Conservation (phyloP, 2,888 invertebrate genomes). For the Noctua fimbriata region DNA sequence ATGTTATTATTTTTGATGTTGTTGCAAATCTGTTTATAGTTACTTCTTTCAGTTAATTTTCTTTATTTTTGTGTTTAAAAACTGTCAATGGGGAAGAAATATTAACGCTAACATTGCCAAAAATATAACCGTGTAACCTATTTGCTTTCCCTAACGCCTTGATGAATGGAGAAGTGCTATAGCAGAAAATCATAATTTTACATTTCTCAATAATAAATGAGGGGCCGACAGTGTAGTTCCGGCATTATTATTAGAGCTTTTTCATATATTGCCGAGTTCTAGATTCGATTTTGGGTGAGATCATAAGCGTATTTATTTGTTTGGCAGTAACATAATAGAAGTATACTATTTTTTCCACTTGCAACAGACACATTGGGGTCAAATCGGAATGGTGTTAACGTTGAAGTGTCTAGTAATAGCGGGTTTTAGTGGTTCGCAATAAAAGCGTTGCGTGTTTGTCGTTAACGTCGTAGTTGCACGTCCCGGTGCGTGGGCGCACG, state of each 20-base stretch:
- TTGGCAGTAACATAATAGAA: constrained; percentile 52
- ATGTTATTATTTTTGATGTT: constrained; percentile 62
- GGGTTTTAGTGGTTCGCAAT: constrained; percentile 50
- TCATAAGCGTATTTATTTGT: constrained; percentile 60
- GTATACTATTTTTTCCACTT: constrained; percentile 36
- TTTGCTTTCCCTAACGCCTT: constrained; percentile 53
- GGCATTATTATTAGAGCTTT: constrained; percentile 54
- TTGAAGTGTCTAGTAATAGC: constrained; percentile 52
- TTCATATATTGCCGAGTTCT: constrained; percentile 53
- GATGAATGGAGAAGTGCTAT: constrained; percentile 51
- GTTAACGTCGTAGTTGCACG: constrained; percentile 56
- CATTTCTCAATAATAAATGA: constrained; percentile 55
- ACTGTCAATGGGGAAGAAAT: constrained; percentile 48
- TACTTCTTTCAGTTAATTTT: constrained; percentile 33
- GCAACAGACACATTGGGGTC: constrained; percentile 57
- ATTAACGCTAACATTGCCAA: constrained; percentile 46
- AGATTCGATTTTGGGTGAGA: constrained; percentile 59
- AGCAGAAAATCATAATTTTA: constrained; percentile 39
- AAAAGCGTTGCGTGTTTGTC: constrained; percentile 58
- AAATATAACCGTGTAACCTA: constrained; percentile 52
- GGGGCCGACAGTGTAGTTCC: constrained; percentile 50
- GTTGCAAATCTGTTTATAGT: constrained; percentile 39
- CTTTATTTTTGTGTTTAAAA: constrained; percentile 40
- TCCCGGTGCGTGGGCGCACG: constrained; percentile 58
- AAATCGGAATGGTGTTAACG: constrained; percentile 53